Base-by-base conservation (phyloP, 2,888 invertebrate genomes). In the Anoncus sp. region DNA sequence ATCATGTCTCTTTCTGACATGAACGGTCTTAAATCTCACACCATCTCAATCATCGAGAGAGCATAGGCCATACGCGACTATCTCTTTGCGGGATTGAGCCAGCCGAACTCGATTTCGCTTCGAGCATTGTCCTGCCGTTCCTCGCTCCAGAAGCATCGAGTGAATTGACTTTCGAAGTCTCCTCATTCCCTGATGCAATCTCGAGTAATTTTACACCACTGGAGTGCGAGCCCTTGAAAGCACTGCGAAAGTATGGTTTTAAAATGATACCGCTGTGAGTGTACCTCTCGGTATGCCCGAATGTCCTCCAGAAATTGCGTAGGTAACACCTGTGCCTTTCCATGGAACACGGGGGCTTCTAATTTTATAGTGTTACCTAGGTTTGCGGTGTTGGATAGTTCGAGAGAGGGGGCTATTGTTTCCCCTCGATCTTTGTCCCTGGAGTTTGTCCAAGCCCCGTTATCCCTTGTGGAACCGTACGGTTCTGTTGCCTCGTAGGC, bases 141-240 rank as follows among this genome's bases (percentile, higher is more conserved):
- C 7, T 65, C 51, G 10, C 38, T 12, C 38, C 38, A 38, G 2
- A 38, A 38, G 5, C 38, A 10, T 2, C 38, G 38, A 10, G 38
- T 10, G 38, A 9, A 38, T 38, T 38, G 38, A 2, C 10, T 12
- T 38, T 38, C 38, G 38, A 38, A 38, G 2, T 38, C 38, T 12
- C 38, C 38, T 12, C 38, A 38, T 6, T 38, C 12, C 2, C 38
- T 6, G 5, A 66, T 55, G 9, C 10, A 2, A 0, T 53, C 43
- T 1, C 40, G 40, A 1, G 53, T 27, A 1, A 66, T 66, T 1
- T 27, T 53, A 53, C 66, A 66, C 66, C 66, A 66, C 4, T 22
- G 24, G 1, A 6, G 2, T 0, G 66, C 66, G 1, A 66, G 1
- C 3, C 66, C 66, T 2, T 20, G 12, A 16, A 66, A 18, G 12